Conservation (phyloP, 2,888 invertebrate species). For the Ormyrus labotus region DNA sequence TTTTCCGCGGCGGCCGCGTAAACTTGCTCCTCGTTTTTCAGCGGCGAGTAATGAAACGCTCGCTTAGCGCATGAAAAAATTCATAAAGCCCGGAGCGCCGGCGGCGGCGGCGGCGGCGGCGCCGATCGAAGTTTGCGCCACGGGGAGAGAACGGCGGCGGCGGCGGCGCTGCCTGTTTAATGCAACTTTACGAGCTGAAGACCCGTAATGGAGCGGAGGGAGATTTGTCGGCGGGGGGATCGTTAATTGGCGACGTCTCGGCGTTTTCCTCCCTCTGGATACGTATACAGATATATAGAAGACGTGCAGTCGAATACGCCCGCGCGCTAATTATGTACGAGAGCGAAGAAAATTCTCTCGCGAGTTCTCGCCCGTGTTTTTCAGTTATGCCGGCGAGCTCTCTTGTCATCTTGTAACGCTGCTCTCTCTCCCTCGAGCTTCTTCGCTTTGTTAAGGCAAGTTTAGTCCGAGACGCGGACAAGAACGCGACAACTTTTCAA, state of each 20-base stretch:
- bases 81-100: not conserved
- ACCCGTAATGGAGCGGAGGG: constrained; percentile 2
- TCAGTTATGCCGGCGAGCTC: not conserved
- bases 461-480: not conserved
- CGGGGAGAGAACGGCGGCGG: not conserved
- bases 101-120: not conserved
- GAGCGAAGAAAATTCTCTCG: not conserved
- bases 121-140: not conserved
- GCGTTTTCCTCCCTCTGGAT: too few species aligned
- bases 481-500: not conserved
- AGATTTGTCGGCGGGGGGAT: constrained; percentile 26
- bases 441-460: too few species aligned
- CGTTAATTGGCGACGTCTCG: constrained; percentile 31
- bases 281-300: not conserved
- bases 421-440: not conserved
- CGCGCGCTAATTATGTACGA: constrained; percentile 13
- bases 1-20: not conserved
- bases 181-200: constrained; percentile 33
- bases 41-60: too few species aligned
- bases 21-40: not conserved
- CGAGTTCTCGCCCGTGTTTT: not conserved
- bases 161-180: not conserved
- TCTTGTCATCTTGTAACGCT: not conserved
- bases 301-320: not conserved
- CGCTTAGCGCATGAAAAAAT: constrained; percentile 13